Evolutionary conservation across 2,888 invertebrate species (phyloP), one percentile per base, ranked within the genome.

Genomic region (Zelleria hepariella): DNA sequence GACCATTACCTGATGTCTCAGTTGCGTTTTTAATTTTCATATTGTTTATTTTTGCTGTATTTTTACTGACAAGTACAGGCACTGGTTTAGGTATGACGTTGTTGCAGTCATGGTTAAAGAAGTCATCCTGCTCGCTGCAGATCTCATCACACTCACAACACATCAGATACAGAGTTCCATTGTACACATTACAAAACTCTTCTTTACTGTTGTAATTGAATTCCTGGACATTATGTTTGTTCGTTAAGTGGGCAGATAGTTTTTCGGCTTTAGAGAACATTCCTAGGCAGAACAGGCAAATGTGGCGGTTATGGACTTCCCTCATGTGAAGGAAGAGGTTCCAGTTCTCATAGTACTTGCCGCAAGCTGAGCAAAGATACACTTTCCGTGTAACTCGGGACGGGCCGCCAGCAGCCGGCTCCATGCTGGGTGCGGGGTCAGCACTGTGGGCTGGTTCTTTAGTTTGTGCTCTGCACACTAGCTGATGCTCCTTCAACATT

Each of bases 261-360:
- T 94, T 94, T 68, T 95, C 95, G 7, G 95, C 93, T 68, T 93
- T 92, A 32, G 93, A 93, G 83, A 95, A 96, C 91, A 95, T 93
- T 57, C 94, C 94, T 63, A 95, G 89, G 75, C 96, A 96, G 80
- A 94, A 95, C 58, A 96, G 84, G 75, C 96, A 96, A 67, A 95
- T 94, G 73, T 93, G 94, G 59, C 95, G 91, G 68, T 93, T 92
- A 77, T 96, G 96, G 61, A 93, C 92, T 72, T 95, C 95, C 59
- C 94, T 90, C 92, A 96, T 95, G 69, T 96, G 96, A 54, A 95
- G 80, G 75, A 95, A 96, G 62, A 96, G 89, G 81, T 95, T 94
- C 94, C 95, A 95, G 70, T 94, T 94, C 79, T 95, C 95, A 82
- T 95, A 95, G 72, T 95, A 95, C 10, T 94, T 94, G 53, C 93